A percentile compares a stretch with the other conserved stretches of the same genome.
These are phyloP conservation scores for Asbolus verrucosus DNA, from an alignment of 1,140 invertebrate species.

Conservation along the genomic window DNA sequence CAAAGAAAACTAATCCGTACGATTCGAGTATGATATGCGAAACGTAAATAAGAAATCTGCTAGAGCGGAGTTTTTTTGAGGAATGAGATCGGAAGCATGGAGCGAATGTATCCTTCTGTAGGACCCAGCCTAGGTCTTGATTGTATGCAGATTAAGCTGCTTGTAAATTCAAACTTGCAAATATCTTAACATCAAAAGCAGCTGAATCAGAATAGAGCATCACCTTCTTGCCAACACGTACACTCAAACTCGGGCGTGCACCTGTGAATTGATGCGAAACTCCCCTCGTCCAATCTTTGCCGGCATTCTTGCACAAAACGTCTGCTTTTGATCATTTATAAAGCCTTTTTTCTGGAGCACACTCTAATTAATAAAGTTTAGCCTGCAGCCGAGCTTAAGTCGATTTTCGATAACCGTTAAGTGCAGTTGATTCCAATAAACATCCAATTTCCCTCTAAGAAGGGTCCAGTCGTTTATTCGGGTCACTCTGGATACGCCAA, in stretches of 20 bases:
- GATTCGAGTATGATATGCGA: background rate
- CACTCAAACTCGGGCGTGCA: slow-evolving; percentile 2
- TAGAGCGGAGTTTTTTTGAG: background rate
- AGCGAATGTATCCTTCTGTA: slow-evolving; percentile 11
- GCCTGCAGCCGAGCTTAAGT: slow-evolving; percentile 17
- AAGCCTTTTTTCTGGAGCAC: slow-evolving; percentile 15
- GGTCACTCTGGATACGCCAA: slow-evolving; percentile 44
- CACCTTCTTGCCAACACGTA: slow-evolving; percentile 18
- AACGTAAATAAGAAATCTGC: slow-evolving; percentile 11
- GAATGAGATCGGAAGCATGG: slow-evolving; percentile 18
- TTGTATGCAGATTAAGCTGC: slow-evolving; percentile 35
- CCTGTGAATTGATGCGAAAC: slow-evolving; percentile 13
- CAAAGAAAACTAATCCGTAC: background rate
- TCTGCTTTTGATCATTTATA: slow-evolving; percentile 20
- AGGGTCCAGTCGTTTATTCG: slow-evolving; percentile 46
- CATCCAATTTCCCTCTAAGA: slow-evolving; percentile 47
- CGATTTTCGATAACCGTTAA: slow-evolving; percentile 46
- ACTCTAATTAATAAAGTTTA: slow-evolving; percentile 38
- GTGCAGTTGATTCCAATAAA: slow-evolving; percentile 46
- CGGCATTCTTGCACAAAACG: slow-evolving; percentile 14
- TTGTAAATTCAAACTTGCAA: slow-evolving; percentile 35
- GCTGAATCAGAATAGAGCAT: slow-evolving; percentile 31
- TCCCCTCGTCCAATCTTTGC: background rate
- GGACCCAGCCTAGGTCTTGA: slow-evolving; percentile 18
- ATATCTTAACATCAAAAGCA: slow-evolving; percentile 39